Evolutionary conservation across 1,140 invertebrate genomes (phyloP).

Genomic region (Brachionus rotundiformis): DNA sequence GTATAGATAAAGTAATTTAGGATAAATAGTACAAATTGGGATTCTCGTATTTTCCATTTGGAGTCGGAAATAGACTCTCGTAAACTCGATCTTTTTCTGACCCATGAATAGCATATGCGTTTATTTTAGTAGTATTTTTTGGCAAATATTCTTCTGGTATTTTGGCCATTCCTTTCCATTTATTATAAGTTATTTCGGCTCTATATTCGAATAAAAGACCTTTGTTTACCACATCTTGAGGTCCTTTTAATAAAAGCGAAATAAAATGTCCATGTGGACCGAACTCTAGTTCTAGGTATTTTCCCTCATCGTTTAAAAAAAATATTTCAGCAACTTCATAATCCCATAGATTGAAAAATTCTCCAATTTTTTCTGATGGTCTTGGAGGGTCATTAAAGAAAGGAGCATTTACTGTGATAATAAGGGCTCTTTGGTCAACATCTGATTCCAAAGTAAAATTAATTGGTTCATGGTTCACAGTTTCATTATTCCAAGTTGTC

Average conservation of each 20-base stretch:
- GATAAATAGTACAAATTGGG: conserved; percentile 70
- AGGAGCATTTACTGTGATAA: conserved; percentile 57
- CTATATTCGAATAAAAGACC: conserved; percentile 61
- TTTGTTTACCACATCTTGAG: conserved; percentile 59
- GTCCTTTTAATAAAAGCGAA: conserved; percentile 63
- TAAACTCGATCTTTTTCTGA: conserved; percentile 63
- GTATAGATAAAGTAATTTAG: too few relatives aligned
- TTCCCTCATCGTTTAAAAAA: conserved; percentile 64
- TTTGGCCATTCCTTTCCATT: conserved; percentile 63
- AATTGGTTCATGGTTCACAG: conserved; percentile 54
- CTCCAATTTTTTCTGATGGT: conserved; percentile 57
- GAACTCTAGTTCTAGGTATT: conserved; percentile 67
- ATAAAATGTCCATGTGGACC: conserved; percentile 66
- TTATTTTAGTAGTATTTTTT: conserved; percentile 65
- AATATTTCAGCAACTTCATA: conserved; percentile 68
- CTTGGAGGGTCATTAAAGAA: conserved; percentile 63
- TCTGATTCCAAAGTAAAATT: conserved; percentile 34
- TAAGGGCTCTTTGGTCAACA: background rate
- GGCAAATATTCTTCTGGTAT: conserved; percentile 64
- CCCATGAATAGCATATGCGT: conserved; percentile 69
- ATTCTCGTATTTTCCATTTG: conserved; percentile 58
- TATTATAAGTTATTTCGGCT: conserved; percentile 55
- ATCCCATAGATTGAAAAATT: conserved; percentile 63
- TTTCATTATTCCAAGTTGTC: conserved; percentile 56
- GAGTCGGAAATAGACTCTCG: conserved; percentile 66